A percentile compares a stretch with the other conserved stretches of the same genome.
phyloP scores from a whole-genome alignment of 35 echinoderm and acorn worm genomes.

The Diadema setosum region DNA sequence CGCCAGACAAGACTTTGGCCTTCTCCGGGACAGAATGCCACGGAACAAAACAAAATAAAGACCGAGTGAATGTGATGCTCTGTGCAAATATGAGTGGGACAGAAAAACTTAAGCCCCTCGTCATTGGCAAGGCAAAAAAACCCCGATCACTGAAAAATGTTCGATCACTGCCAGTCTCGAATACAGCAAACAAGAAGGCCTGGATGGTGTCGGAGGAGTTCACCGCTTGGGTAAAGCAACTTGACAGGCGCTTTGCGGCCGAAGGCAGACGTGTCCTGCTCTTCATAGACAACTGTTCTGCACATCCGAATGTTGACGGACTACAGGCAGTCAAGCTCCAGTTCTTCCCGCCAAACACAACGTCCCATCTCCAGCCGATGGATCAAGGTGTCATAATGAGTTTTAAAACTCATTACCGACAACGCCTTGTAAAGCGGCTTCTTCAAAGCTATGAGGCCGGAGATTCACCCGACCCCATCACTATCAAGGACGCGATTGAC shows the following conservation, averaged over 20 bases:
- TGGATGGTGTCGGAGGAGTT: constrained; percentile 22
- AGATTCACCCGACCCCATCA: neutral
- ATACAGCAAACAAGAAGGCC: neutral
- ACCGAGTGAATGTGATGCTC: neutral
- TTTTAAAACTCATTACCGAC: neutral
- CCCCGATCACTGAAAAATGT: constrained; percentile 13
- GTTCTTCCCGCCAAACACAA: constrained; percentile 1
- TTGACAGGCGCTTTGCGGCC: neutral
- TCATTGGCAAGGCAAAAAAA: constrained; percentile 14
- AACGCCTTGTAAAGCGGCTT: neutral
- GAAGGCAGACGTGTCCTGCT: neutral
- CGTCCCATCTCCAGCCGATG: constrained; percentile 10
- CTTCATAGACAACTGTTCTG: constrained; percentile 15
- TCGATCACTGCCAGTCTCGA: neutral
- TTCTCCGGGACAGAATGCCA: constrained; percentile 12
- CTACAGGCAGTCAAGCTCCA: neutral
- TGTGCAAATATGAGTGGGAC: neutral
- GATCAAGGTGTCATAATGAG: constrained; percentile 1
- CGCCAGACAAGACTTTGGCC: constrained; percentile 6
- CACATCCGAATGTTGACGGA: neutral
- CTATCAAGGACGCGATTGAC: neutral
- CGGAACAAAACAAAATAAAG: constrained; percentile 18
- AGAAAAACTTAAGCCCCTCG: constrained; percentile 11
- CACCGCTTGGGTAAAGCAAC: neutral
- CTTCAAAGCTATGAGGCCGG: neutral